A percentile compares a stretch with the other conserved stretches of the same genome.
Evolutionary conservation across 1,140 invertebrate species (phyloP).

Genomic region (Neotoxoptera formosana): DNA sequence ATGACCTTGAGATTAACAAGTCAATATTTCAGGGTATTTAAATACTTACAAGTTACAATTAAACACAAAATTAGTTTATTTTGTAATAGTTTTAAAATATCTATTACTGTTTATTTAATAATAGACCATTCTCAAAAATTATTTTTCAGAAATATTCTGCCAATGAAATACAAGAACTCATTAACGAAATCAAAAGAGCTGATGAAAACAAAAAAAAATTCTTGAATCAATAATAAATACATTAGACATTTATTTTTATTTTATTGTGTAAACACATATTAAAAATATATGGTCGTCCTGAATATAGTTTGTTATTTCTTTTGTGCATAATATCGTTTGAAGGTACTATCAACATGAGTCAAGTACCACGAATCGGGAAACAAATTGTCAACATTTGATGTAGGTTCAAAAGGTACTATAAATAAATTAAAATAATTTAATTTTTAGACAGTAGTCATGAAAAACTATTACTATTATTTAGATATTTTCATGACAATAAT

Average conservation of each 20-base stretch:
- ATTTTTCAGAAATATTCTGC: conserved; percentile 42
- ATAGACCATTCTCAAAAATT: not conserved
- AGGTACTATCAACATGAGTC: conserved; percentile 80
- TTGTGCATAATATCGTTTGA: conserved; percentile 78
- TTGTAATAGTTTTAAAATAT: not conserved
- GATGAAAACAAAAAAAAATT: not conserved
- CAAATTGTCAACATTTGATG: conserved; percentile 73
- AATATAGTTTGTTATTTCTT: not conserved
- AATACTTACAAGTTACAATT: not conserved
- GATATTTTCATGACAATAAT: not conserved
- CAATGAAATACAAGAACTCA: not conserved
- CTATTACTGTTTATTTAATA: not conserved
- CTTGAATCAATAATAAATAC: not conserved
- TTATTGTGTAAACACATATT: not conserved
- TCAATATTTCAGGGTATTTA: not conserved
- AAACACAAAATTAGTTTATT: not conserved
- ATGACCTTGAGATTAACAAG: not conserved
- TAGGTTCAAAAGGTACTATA: conserved; percentile 79
- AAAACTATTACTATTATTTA: not conserved
- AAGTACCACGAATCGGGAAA: conserved; percentile 93
- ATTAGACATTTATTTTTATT: not conserved
- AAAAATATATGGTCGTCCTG: not conserved
- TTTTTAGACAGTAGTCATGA: not conserved
- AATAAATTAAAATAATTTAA: conserved; percentile 68
- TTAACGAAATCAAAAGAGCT: not conserved